Conservation (phyloP, 2,797 vertebrate genomes). For the Platyrinchus mystaceus region DNA sequence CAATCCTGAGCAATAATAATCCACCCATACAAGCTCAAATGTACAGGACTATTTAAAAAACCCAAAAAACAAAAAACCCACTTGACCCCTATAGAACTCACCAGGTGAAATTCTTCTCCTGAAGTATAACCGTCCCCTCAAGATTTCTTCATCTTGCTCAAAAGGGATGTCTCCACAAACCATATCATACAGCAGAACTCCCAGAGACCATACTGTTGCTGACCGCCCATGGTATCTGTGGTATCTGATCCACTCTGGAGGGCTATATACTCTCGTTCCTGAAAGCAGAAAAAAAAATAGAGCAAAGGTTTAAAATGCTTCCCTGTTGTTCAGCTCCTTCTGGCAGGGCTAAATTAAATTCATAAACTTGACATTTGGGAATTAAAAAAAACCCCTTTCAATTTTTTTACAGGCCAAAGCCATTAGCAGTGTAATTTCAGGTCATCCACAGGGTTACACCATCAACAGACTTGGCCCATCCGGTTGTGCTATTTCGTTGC, state of each 20-base stretch:
- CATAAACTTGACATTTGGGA: neutral
- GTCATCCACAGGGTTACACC: neutral
- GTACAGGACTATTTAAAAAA: neutral
- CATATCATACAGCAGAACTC: constrained; percentile 96
- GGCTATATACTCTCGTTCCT: constrained; percentile 97
- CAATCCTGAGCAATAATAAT: neutral
- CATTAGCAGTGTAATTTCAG: neutral
- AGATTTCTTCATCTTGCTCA: constrained; percentile 96
- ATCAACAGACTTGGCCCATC: constrained; percentile 12
- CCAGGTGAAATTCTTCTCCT: constrained; percentile 91
- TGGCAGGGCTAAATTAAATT: neutral
- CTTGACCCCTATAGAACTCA: constrained; percentile 36
- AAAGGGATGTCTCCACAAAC: constrained; percentile 98
- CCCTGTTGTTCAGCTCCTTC: neutral
- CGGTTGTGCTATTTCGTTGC: neutral
- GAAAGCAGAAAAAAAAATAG: neutral
- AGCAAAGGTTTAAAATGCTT: neutral
- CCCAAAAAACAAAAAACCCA: too few relatives aligned
- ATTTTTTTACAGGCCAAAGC: neutral
- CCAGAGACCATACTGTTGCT: constrained; percentile 95
- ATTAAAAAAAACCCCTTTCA: neutral
- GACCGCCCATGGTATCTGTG: constrained; percentile 97
- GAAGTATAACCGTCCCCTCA: constrained; percentile 91
- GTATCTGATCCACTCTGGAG: constrained; percentile 96
- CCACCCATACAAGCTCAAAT: rapidly evolving